Percentiles rank a stretch among this genome's conserved stretches.
Evolutionary conservation across 2,797 vertebrate species (phyloP).

Genomic region (Gymnocypris eckloni): DNA sequence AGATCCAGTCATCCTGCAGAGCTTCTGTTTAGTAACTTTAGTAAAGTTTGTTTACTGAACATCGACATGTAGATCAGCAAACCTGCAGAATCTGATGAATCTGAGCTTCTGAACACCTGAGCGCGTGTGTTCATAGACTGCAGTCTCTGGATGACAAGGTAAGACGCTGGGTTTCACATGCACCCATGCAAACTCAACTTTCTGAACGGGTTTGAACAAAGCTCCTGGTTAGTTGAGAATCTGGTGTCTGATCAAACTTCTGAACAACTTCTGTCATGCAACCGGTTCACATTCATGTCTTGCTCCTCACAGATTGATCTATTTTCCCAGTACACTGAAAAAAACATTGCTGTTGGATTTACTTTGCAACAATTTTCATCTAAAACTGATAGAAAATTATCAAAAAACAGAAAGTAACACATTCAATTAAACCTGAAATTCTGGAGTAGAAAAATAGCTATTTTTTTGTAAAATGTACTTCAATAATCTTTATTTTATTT

Average conservation of each 20-base stretch:
- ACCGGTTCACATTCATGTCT: neutral
- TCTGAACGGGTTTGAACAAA: neutral
- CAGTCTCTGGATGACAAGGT: neutral
- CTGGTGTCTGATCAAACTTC: neutral
- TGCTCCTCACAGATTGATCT: neutral
- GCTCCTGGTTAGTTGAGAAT: neutral
- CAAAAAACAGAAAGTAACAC: neutral
- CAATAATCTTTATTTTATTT: neutral
- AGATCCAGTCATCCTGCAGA: neutral
- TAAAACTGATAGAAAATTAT: neutral
- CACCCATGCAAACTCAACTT: neutral
- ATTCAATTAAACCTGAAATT: neutral
- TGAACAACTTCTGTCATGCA: neutral
- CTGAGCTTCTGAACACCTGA: slow-evolving; percentile 4
- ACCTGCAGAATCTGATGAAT: neutral
- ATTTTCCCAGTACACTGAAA: neutral
- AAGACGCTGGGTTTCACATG: neutral
- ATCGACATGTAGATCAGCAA: slow-evolving; percentile 5
- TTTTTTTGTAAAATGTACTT: neutral
- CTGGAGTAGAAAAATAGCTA: too few species aligned
- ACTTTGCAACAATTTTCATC: neutral
- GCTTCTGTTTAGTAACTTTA: neutral
- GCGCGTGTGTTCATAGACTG: neutral
- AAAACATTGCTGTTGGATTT: neutral
- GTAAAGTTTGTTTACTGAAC: neutral